Base-by-base conservation (phyloP, 1,140 invertebrate species). In the Polyergus mexicanus region DNA sequence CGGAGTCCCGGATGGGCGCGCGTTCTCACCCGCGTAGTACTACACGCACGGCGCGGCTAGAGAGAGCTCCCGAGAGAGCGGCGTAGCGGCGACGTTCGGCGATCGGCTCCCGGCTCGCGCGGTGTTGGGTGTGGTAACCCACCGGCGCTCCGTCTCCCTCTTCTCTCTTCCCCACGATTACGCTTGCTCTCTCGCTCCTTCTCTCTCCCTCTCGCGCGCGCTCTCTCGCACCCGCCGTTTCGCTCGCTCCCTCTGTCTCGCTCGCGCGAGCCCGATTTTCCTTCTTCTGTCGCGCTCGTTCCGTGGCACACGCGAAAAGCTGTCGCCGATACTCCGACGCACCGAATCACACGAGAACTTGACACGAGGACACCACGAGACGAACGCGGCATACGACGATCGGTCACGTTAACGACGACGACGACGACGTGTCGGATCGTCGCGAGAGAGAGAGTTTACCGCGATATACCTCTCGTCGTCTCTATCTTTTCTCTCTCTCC, bases 41-140 rank as follows among this genome's bases (percentile, higher is more conserved):
- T 71, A 81, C 72, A 84, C 75, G 63, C 60, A 47, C 84, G 47
- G 25, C 68, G 69, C 54, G 74, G 72, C 54, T n/a, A 66, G 58
- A 68, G 65, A 86, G 86, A 77, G 83, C 81, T 76, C 86, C 54
- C 71, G 65, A 65, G 77, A 88, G 63, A 81, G 80, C 77, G 78
- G 75, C 63, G 78, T 72, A 88, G 69, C 86, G 72, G 81, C 81
- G 80, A 60, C 90, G 89, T 91, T 90, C 90, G 90, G 41, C 78
- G 65, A 71, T 90, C 90, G 86, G 87, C 86, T 91, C 91, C 91
- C 92, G 93, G 92, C 91, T 92, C 94, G 92, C 91, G 92, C 94
- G 92, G 92, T 83, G 68, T 94, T 95, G 95, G 95, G 95, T 95
- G 95, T 95, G 95, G 95, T 95, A 94, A 94, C 92, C 92, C 92